Evolutionary conservation across 2,888 invertebrate genomes (phyloP).

Genomic region (Lasioglossum oenotherae): DNA sequence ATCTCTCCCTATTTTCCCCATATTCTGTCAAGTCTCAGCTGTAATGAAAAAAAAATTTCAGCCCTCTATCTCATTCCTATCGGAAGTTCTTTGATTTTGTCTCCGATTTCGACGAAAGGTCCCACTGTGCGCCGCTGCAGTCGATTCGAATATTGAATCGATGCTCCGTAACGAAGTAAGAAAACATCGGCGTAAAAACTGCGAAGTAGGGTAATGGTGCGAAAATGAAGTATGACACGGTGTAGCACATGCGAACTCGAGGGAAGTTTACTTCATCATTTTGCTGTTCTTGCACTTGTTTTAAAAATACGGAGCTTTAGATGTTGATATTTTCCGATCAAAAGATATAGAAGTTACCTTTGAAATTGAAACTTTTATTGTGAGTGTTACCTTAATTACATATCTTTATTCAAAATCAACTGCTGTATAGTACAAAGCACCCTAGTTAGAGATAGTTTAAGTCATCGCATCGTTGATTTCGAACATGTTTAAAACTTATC

Average conservation of each 20-base stretch:
- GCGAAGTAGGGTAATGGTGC: background rate
- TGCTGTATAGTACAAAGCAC: background rate
- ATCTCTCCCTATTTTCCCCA: no score
- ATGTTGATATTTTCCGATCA: background rate
- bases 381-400: background rate
- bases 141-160: constrained; percentile 26
- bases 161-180: background rate
- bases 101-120: no score
- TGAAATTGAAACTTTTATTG: background rate
- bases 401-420: background rate
- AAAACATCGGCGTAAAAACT: background rate
- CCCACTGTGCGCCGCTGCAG: constrained; percentile 30
- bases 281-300: background rate
- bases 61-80: no score
- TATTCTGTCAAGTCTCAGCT: no score
- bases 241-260: no score
- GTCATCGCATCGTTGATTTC: background rate
- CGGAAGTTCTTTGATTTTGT: no score
- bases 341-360: background rate
- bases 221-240: background rate
- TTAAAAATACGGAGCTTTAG: background rate
- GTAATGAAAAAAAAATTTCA: no score
- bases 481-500: background rate
- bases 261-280: background rate
- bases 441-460: background rate